These are phyloP conservation scores for Carduelis carduelis DNA, from an alignment of 2,797 vertebrate species.

Conservation along the genomic window DNA sequence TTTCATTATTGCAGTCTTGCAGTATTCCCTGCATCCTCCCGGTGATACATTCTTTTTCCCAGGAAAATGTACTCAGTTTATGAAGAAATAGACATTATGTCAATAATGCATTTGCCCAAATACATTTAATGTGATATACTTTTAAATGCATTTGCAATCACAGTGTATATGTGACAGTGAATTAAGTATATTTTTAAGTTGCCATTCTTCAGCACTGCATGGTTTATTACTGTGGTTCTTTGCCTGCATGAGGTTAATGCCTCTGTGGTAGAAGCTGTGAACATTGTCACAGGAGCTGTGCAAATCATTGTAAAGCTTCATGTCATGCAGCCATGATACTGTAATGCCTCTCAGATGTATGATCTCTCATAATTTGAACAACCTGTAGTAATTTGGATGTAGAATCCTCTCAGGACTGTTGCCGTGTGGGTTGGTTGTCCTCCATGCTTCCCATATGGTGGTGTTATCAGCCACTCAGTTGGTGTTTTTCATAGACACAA, in stretches of 20 bases:
- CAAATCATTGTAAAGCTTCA: background rate
- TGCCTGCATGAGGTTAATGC: background rate
- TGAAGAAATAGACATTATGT: background rate
- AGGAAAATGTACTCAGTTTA: background rate
- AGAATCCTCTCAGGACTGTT: background rate
- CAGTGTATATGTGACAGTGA: background rate
- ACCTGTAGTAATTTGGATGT: background rate
- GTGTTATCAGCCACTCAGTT: background rate
- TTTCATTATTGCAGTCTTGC: background rate
- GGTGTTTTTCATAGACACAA: background rate
- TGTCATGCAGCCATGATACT: background rate
- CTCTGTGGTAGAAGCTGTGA: background rate
- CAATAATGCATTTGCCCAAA: background rate
- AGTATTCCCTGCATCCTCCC: background rate
- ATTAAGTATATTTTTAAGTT: background rate
- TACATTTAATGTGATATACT: background rate
- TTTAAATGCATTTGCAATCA: background rate
- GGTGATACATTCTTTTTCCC: background rate
- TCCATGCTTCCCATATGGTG: background rate
- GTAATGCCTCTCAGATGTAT: background rate
- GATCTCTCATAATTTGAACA: background rate
- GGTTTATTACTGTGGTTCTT: background rate
- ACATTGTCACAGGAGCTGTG: background rate
- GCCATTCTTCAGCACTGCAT: background rate
- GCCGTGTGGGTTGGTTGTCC: background rate